Evolutionary conservation across 1,140 invertebrate species (phyloP).

Genomic region (Drosophila eugracilis): DNA sequence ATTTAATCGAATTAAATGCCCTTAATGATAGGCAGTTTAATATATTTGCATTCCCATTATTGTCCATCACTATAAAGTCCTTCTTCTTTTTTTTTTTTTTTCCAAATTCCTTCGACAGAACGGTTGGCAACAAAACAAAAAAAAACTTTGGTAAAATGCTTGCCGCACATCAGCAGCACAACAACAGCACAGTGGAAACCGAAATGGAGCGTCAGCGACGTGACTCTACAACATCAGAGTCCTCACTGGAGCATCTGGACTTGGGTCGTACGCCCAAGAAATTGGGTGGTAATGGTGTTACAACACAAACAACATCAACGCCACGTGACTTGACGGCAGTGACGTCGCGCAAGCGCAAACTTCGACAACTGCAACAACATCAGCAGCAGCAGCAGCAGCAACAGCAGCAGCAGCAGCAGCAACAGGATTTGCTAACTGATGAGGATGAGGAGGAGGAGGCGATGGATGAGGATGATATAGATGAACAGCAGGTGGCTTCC

Average conservation of each 20-base stretch:
- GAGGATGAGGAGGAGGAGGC: constrained; percentile 24
- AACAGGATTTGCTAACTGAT: constrained; percentile 33
- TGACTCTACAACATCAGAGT: constrained; percentile 81
- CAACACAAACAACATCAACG: constrained; percentile 72
- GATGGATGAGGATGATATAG: constrained; percentile 17
- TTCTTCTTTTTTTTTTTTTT: constrained; percentile 3
- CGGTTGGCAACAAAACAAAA: no score
- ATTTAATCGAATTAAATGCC: neutral
- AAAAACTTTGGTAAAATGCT: constrained; percentile 52
- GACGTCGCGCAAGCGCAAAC: constrained; percentile 63
- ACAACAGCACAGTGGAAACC: constrained; percentile 5
- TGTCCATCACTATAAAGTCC: neutral
- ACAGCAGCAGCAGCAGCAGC: constrained; percentile 44
- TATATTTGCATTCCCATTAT: neutral
- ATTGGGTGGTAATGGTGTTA: constrained; percentile 57
- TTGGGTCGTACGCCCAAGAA: constrained; percentile 81
- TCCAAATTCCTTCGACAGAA: neutral
- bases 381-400: constrained; percentile 46
- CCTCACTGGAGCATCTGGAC: constrained; percentile 82
- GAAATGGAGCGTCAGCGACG: constrained; percentile 74
- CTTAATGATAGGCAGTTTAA: neutral
- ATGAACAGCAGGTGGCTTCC: constrained; percentile 15
- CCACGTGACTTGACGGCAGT: constrained; percentile 46
- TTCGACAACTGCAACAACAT: constrained; percentile 62
- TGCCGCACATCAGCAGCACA: constrained; percentile 49